Evolutionary conservation across 2,113 vertebrate species (phyloP), one percentile per base, ranked within the genome.

Genomic region (Psilopogon haemacephalus): DNA sequence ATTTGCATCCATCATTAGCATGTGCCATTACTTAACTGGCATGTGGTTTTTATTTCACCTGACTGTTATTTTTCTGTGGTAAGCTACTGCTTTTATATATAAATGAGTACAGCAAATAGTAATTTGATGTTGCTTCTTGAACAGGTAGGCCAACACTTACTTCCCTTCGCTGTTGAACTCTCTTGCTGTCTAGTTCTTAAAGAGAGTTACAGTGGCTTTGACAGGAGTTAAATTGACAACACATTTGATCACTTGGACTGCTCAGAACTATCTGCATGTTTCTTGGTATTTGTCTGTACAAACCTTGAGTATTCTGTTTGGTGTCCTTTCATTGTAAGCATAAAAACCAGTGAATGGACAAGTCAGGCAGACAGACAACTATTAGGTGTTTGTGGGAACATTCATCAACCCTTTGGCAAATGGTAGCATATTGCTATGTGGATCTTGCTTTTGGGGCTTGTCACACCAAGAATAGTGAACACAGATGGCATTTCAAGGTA

Each of bases 291-390:
- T 56, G 75, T 50, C 38, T 77, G 37, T 48, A 37, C 71, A 89
- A 65, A 84, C 64, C 54, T 78, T 56, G 48, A 68, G 18, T 37
- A 35, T 90, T 64, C 23, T 62, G 38, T 84, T 78, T 42, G 50
- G 13, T 93, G 67, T 83, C 44, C 37, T 82, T 93, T 79, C 80
- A 50, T 33, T 84, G 63, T 76, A 58, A 60, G 73, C 52, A 12
- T n/a, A 23, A 77, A 24, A 73, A 82, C 88, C 50, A 55, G 56
- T 86, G 77, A 93, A 78, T 92, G 92, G 88, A 63, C 58, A 1
- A 3, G 30, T 35, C 9, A 26, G 86, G 96, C 94, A 86, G 65
- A 48, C 35, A 62, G 92, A 84, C 95, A 93, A 48, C 86, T 69
- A 23, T 75, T 65, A 62, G 44, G 30, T 70, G 65, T 62, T 88